Base-by-base conservation (phyloP, 2,797 vertebrate genomes). In the Sebastiscus albofasciatus region DNA sequence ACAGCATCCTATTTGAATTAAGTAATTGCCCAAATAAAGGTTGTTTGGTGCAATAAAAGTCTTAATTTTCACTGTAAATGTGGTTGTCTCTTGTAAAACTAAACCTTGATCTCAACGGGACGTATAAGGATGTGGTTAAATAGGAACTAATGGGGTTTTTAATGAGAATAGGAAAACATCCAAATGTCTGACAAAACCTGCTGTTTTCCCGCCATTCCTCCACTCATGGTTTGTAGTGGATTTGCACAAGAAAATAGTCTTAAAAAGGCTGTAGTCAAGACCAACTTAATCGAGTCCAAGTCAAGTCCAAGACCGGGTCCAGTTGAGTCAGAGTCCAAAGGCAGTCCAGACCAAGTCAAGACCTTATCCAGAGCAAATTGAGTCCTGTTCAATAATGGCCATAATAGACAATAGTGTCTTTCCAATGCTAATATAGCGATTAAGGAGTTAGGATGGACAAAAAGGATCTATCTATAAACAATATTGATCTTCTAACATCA, bases 81-180 rank as follows among this genome's bases (percentile, higher is more conserved):
- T 4, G 11, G 79, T 67, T 9, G 6, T 64, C 9, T 55, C 34
- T 60, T 76, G 58, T 85, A 75, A 90, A 88, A 60, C 22, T 24
- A 14, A 81, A 22, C 56, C 62, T 61, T 65, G 67, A 84, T 68
- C 74, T 24, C 71, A 83, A 66, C 75, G 78, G 80, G 73, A 81
- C 11, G 31, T 49, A n/a, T 9, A 6, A 80, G 73, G 79, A 80
- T 88, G 84, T 77, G 88, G 84, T 81, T 72, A 13, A 54, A 82
- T 60, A 22, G 24, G 22, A 82, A 54, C 55, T 34, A 72, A 76
- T 52, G 36, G 11, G 46, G 0, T 56, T 82, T 85, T 89, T 77
- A 86, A 83, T 31, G 55, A 72, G 72, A 67, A 11, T 1, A 73
- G 42, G 68, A 75, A 87, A 84, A 68, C 33, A 65, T 79, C 26